Percentiles rank a stretch among this genome's conserved stretches.
phyloP scores from a whole-genome alignment of 2,797 vertebrate species.

The Vespertilio murinus region DNA sequence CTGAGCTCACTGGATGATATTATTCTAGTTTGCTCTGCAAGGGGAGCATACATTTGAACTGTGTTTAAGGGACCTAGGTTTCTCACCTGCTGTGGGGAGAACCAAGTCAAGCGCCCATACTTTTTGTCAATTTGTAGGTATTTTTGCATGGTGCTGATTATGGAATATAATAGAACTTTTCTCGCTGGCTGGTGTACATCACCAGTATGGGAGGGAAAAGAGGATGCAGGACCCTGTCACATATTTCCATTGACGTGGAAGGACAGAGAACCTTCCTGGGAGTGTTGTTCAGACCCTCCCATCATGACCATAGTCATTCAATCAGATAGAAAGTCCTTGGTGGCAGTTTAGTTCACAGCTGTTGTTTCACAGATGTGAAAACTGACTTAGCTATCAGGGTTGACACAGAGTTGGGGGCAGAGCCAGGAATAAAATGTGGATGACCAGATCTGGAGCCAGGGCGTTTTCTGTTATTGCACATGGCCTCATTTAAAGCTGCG shows the following conservation, averaged over 20 bases:
- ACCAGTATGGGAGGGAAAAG: neutral
- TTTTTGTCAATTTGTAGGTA: neutral
- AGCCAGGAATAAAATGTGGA: constrained; percentile 25
- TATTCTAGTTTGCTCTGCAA: neutral
- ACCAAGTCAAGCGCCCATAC: neutral
- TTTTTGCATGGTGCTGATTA: neutral
- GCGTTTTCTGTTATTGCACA: neutral
- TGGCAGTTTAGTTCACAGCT: neutral
- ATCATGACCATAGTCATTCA: neutral
- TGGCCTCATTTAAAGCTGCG: neutral
- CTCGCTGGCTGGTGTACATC: neutral
- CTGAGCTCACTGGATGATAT: neutral
- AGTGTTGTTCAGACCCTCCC: neutral
- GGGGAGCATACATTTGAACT: neutral
- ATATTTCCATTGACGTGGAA: neutral
- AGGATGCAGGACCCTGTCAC: neutral
- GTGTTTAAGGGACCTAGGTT: neutral
- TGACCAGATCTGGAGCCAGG: neutral
- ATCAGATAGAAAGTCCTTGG: neutral
- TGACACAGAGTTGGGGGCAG: neutral
- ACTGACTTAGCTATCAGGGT: constrained; percentile 21
- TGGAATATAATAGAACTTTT: neutral
- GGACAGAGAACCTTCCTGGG: neutral
- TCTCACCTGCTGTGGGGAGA: neutral
- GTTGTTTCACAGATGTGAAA: neutral